These are phyloP conservation scores for Collichthys lucidus DNA, from an alignment of 2,113 vertebrate genomes.

Conservation along the genomic window DNA sequence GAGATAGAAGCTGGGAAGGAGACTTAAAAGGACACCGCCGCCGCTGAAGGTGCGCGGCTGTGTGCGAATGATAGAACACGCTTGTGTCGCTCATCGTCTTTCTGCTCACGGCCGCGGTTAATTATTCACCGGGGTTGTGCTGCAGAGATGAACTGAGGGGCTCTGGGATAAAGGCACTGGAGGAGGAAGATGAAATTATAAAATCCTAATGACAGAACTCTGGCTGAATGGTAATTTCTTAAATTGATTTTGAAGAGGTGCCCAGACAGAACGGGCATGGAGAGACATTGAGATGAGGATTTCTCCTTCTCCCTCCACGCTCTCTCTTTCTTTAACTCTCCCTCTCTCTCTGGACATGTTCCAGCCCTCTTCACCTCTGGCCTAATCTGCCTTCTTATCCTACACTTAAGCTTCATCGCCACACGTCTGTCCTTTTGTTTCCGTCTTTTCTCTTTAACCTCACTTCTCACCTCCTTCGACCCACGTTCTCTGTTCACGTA, in stretches of 20 bases:
- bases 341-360: conserved; percentile 47
- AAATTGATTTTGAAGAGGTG: conserved; percentile 84
- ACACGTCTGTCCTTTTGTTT: conserved; percentile 60
- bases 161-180: conserved; percentile 79
- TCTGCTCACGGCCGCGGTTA: conserved; percentile 80
- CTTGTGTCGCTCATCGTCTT: conserved; percentile 74
- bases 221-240: conserved; percentile 82
- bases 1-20: conserved; percentile 38
- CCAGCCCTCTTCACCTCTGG: conserved; percentile 58
- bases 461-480: conserved; percentile 11
- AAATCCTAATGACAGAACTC: conserved; percentile 82
- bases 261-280: conserved; percentile 69
- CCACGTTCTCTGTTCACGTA: conserved; percentile 10
- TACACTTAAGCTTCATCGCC: conserved; percentile 44
- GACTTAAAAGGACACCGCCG: conserved; percentile 30
- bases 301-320: conserved; percentile 27
- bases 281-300: conserved; percentile 55
- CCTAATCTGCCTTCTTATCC: conserved; percentile 55
- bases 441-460: conserved; percentile 53
- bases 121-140: conserved; percentile 83
- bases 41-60: conserved; percentile 54
- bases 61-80: conserved; percentile 62
- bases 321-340: conserved; percentile 3
- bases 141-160: conserved; percentile 80
- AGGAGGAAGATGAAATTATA: conserved; percentile 85